A percentile compares a stretch with the other conserved stretches of the same genome.
Conservation (phyloP, 92 coral and sea anemone genomes). For the Siderastrea radians region DNA sequence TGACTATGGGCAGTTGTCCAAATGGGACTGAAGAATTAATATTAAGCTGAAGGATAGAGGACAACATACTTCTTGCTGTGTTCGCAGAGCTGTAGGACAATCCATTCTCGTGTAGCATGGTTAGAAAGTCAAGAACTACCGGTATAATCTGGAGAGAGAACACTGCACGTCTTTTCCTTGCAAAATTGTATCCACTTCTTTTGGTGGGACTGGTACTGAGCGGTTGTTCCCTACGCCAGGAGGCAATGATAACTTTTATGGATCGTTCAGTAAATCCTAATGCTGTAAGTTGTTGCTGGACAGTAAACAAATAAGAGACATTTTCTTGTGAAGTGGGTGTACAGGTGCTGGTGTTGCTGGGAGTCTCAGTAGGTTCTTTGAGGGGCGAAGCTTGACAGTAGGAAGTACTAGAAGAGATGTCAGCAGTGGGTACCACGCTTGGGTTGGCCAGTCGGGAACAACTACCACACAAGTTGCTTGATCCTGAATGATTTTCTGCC, state of each 20-base stretch:
- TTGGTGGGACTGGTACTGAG: conserved; percentile 46
- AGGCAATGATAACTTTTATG: conserved; percentile 36
- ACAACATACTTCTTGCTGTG: too few relatives aligned
- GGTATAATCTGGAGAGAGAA: not conserved
- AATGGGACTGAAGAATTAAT: conserved; percentile 22
- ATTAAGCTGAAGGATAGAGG: conserved; percentile 29
- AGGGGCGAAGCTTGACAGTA: conserved; percentile 47
- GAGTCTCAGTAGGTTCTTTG: conserved; percentile 53
- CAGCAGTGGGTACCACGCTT: conserved; percentile 62
- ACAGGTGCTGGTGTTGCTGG: conserved; percentile 53
- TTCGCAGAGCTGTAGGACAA: too few relatives aligned
- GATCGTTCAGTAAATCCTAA: conserved; percentile 50
- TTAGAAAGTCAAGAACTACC: too few relatives aligned
- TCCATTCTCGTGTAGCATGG: too few relatives aligned
- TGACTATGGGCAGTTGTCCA: conserved; percentile 56
- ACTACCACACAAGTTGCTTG: conserved; percentile 55
- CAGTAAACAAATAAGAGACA: conserved; percentile 49
- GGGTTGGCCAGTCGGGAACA: conserved; percentile 67
- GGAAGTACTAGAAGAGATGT: conserved; percentile 32
- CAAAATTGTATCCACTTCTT: conserved; percentile 61
- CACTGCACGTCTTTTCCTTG: conserved; percentile 21
- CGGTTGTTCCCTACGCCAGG: conserved; percentile 67
- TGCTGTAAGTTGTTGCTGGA: conserved; percentile 51
- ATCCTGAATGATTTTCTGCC: conserved; percentile 58
- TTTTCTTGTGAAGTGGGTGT: conserved; percentile 49